Conservation (phyloP, 2,797 vertebrate species). For the Lepilemur septentrionalis region DNA sequence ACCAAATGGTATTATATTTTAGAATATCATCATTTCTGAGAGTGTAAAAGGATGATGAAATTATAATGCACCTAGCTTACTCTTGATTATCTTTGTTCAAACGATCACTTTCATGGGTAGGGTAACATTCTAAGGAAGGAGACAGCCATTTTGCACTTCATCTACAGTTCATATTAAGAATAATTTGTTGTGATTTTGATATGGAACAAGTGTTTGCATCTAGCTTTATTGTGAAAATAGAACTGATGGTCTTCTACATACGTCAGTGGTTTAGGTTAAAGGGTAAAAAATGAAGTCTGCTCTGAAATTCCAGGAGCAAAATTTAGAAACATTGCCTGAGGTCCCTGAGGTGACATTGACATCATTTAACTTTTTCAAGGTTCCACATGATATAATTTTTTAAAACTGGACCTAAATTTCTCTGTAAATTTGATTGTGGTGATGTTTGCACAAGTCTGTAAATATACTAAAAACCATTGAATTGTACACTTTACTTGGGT, state of each 20-base stretch:
- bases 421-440: neutral
- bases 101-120: neutral
- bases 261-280: slow-evolving; percentile 48
- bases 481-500: neutral
- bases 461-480: neutral
- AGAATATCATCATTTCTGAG: neutral
- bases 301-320: slow-evolving; percentile 56
- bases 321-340: slow-evolving; percentile 60
- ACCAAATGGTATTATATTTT: neutral
- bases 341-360: slow-evolving; percentile 37
- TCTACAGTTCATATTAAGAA: slow-evolving; percentile 17
- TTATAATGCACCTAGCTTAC: neutral
- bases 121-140: neutral
- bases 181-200: slow-evolving; percentile 25
- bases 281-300: slow-evolving; percentile 34
- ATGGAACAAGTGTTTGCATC: slow-evolving; percentile 58
- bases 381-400: slow-evolving; percentile 26
- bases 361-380: neutral
- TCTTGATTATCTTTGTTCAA: slow-evolving; percentile 18
- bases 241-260: slow-evolving; percentile 41
- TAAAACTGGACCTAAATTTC: neutral
- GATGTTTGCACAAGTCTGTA: neutral
- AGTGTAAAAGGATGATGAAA: neutral
- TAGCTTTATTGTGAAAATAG: slow-evolving; percentile 59
- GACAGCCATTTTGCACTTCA: neutral